Evolutionary conservation across 2,888 invertebrate species (phyloP), one percentile per base, ranked within the genome.

Genomic region (Aphidius colemani): DNA sequence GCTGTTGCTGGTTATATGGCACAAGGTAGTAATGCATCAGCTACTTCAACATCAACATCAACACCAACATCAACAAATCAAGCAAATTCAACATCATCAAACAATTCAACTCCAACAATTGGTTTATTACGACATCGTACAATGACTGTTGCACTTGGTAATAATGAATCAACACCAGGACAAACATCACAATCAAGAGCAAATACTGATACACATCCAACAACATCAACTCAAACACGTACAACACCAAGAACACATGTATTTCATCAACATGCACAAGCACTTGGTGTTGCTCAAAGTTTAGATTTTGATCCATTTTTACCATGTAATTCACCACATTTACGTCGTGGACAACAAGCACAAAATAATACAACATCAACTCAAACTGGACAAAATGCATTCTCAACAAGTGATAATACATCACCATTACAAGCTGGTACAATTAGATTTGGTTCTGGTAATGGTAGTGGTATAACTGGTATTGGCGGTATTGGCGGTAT

Each of bases 301-400:
- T 53, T 76, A 51, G 79, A 85, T 62, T 88, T 88, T 68, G 89
- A 89, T 81, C 88, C 87, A 44, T 90, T 89, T 74, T 82, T 92
- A 70, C 89, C 89, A 1, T 92, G 91, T 75, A 89, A 88, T 76
- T 90, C 90, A 46, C 89, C 90, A 79, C 90, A 90, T 73, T 84
- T 90, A 59, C 85, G 85, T 0, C 84, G 75, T 55, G 57, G 69
- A 5, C 65, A 72, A 30, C 66, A 69, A 18, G 60, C 73, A 1
- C 75, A 66, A 55, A 67, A 71, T 45, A 65, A 67, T 5, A 67
- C 75, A 2, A 30, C 30, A 30, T 30, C 30, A 30, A 30, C 30
- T 30, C 80, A 78, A 67, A 67, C 75, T 9, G 74, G 68, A 56
- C 77, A 74, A 44, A 30, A 30, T 30, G 30, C 73, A 8, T 72